These are phyloP conservation scores for Pseudocheirus occidentalis DNA, from an alignment of 2,797 vertebrate species.

Conservation along the genomic window DNA sequence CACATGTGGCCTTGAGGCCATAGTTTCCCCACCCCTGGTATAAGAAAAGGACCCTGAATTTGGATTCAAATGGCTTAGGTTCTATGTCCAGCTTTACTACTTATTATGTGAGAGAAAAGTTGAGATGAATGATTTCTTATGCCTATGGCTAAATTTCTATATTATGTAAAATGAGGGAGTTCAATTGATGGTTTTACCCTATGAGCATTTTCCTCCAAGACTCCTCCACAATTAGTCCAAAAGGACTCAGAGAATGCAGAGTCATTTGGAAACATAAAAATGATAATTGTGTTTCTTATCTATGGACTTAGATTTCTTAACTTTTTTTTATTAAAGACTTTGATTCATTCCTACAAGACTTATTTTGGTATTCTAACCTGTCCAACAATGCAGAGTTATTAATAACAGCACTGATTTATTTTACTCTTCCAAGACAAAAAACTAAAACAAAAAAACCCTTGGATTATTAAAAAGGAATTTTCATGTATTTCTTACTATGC, in stretches of 20 bases:
- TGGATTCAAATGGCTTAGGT: background rate
- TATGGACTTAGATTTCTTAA: background rate
- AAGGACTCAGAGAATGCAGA: background rate
- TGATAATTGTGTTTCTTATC: background rate
- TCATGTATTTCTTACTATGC: conserved; percentile 15
- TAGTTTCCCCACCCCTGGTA: background rate
- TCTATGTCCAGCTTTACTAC: background rate
- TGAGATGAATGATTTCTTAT: background rate
- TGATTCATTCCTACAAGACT: background rate
- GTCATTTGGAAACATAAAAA: background rate
- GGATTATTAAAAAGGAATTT: background rate
- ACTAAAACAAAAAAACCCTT: too few species aligned
- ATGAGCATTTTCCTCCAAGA: background rate
- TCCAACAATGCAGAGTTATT: background rate
- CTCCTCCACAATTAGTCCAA: background rate
- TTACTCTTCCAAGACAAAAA: background rate
- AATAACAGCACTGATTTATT: background rate
- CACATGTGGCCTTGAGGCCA: too few species aligned
- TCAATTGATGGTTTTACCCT: background rate
- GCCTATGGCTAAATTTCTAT: background rate
- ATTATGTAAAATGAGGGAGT: background rate
- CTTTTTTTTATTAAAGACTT: background rate
- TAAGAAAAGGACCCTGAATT: background rate
- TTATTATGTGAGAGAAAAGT: background rate
- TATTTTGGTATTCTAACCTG: background rate